Percentiles rank a stretch among this genome's conserved stretches.
Conservation (phyloP, 30 jellyfish, hydroid and myxozoan genomes). For the Phacellophora camtschatica region DNA sequence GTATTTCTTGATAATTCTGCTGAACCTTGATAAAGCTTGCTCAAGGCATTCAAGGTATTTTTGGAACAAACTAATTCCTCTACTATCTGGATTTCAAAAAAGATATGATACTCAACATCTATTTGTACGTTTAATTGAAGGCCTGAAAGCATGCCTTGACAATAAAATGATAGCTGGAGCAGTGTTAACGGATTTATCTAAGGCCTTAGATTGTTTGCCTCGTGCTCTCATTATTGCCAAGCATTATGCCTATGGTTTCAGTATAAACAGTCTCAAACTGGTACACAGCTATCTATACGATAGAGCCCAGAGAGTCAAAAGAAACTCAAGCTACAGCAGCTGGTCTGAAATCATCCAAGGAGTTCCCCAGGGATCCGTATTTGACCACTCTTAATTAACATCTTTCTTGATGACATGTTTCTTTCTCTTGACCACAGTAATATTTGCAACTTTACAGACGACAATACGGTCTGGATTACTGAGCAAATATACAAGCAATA, state of each 20-base stretch:
- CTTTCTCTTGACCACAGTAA: too few relatives aligned
- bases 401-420: too few relatives aligned
- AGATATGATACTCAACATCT: too few relatives aligned
- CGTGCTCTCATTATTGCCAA: not conserved
- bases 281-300: not conserved
- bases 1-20: slow-evolving; percentile 1
- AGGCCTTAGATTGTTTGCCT: too few relatives aligned
- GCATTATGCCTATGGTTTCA: not conserved
- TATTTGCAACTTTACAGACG: too few relatives aligned
- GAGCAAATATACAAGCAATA: too few relatives aligned
- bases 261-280: not conserved
- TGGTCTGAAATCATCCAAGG: not conserved
- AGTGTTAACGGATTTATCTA: not conserved
- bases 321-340: too few relatives aligned
- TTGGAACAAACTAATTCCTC: too few relatives aligned
- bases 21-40: slow-evolving; percentile 19
- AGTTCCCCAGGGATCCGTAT: not conserved
- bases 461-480: too few relatives aligned
- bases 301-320: not conserved
- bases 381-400: not conserved
- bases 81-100: too few relatives aligned
- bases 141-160: slow-evolving; percentile 50
- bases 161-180: slow-evolving; percentile 26
- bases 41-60: slow-evolving; percentile 1
- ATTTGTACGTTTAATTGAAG: too few relatives aligned